Conservation (phyloP, 2,888 invertebrate species). For the Drepana falcataria region DNA sequence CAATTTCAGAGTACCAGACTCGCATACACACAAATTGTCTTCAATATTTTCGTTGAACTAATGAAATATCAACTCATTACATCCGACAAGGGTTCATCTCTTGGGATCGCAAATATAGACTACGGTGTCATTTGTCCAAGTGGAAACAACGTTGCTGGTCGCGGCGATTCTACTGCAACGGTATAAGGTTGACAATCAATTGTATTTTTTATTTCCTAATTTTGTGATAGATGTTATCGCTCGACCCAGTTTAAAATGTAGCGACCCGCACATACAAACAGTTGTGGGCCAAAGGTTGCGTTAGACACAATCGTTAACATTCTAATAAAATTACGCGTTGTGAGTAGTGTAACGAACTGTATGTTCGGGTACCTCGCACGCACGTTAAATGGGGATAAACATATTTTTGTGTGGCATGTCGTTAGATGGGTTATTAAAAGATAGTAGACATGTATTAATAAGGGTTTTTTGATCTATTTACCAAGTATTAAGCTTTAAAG, state of each 20-base stretch:
- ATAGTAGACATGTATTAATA: too few relatives aligned
- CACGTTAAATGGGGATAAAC: too few relatives aligned
- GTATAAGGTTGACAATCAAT: neutral
- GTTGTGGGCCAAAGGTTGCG: constrained; percentile 14
- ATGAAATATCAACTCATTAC: neutral
- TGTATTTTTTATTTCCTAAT: neutral
- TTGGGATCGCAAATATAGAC: neutral
- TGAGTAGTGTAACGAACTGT: too few relatives aligned
- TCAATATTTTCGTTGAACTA: neutral
- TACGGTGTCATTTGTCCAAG: neutral
- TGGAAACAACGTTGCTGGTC: neutral
- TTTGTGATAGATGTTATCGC: constrained; percentile 18
- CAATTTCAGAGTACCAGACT: too few relatives aligned
- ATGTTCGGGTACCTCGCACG: too few relatives aligned
- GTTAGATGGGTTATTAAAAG: too few relatives aligned
- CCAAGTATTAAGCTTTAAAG: too few relatives aligned
- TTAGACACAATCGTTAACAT: constrained; percentile 10
- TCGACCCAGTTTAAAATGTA: constrained; percentile 33
- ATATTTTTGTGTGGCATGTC: too few relatives aligned
- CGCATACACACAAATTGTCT: too few relatives aligned
- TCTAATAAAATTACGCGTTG: too few relatives aligned
- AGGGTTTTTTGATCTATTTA: too few relatives aligned
- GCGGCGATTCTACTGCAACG: neutral
- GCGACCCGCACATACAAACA: constrained; percentile 16
- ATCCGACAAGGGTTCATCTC: neutral